phyloP scores from a whole-genome alignment of 2,888 invertebrate species.

The Calameuta idolon region DNA sequence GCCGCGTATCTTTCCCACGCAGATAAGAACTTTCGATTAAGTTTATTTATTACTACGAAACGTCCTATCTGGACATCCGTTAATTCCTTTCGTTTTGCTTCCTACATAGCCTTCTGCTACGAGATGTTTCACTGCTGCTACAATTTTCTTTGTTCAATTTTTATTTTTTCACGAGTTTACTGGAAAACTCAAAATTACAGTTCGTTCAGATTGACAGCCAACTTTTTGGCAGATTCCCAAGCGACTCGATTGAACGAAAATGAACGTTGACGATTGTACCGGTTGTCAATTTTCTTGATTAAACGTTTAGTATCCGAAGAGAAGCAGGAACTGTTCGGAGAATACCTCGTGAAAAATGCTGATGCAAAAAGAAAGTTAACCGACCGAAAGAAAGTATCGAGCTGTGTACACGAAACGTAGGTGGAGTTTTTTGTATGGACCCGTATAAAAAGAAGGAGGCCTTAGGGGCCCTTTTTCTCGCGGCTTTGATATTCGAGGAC shows the following conservation, averaged over 20 bases:
- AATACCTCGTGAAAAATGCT: not conserved
- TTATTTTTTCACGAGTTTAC: not conserved
- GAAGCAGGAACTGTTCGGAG: not conserved
- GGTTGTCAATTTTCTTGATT: not conserved
- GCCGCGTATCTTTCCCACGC: conserved; percentile 10
- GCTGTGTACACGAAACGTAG: not conserved
- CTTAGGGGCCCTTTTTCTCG: conserved; percentile 3
- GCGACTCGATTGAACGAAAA: not conserved
- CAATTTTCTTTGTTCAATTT: not conserved
- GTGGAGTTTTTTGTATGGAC: not conserved
- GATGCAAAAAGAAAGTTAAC: not conserved
- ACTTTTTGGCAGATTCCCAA: not conserved
- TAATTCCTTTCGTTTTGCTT: not conserved
- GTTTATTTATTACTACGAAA: conserved; percentile 8
- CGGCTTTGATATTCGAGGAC: conserved; percentile 4
- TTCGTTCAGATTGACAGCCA: not conserved
- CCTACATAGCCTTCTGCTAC: not conserved
- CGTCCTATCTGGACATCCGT: conserved; percentile 5
- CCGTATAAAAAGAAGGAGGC: conserved; percentile 5
- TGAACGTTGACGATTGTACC: not conserved
- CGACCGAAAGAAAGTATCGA: not conserved
- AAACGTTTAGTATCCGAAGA: not conserved
- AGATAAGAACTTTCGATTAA: conserved; percentile 11
- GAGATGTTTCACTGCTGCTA: not conserved
- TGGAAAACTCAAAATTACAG: not conserved